phyloP scores from a whole-genome alignment of 2,888 invertebrate genomes.

The Scaptomyza parva region DNA sequence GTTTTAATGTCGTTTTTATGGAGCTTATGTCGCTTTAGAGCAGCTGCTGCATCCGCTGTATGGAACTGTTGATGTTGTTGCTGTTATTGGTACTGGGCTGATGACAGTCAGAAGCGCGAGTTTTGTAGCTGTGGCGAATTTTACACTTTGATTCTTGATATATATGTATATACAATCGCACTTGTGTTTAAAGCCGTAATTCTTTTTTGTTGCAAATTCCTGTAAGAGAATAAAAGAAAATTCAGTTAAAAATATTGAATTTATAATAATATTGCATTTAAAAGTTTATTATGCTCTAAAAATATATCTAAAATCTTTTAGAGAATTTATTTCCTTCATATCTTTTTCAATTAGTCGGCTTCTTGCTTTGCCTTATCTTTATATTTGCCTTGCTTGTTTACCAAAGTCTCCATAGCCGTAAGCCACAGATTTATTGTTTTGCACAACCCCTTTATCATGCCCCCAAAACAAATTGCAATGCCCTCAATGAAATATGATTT shows the following conservation, averaged over 20 bases:
- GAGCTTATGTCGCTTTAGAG: constrained; percentile 57
- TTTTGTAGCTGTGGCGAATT: constrained; percentile 50
- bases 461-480: constrained; percentile 27
- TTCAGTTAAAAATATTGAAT: neutral
- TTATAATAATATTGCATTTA: no score
- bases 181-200: constrained; percentile 57
- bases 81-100: constrained; percentile 29
- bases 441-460: constrained; percentile 1
- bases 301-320: no score
- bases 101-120: constrained; percentile 52
- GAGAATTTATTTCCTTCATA: neutral
- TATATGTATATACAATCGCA: constrained; percentile 58
- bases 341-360: neutral
- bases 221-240: constrained; percentile 46
- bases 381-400: constrained; percentile 33
- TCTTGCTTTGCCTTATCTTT: neutral
- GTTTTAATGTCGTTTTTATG: constrained; percentile 67
- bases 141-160: constrained; percentile 58
- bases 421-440: constrained; percentile 49
- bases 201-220: constrained; percentile 45
- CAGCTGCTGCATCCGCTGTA: constrained; percentile 47
- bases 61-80: constrained; percentile 26
- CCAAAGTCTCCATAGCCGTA: constrained; percentile 24
- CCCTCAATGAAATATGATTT: constrained; percentile 54
- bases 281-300: no score